Evolutionary conservation across 2,797 vertebrate genomes (phyloP).

Genomic region (Pipistrellus kuhlii): DNA sequence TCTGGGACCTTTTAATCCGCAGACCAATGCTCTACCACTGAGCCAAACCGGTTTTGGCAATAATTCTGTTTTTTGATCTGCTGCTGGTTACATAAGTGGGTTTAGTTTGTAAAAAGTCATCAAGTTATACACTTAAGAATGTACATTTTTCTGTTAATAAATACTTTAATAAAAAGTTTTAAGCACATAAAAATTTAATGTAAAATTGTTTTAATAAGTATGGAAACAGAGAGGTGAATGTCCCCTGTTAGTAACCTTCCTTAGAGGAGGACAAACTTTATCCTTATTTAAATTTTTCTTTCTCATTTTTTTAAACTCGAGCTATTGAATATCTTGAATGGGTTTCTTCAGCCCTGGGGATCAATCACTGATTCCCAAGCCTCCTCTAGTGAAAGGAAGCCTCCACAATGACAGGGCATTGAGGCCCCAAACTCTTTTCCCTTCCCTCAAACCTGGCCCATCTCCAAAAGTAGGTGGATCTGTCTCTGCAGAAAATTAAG

Average conservation of each 20-base stretch:
- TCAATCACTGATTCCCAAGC: neutral
- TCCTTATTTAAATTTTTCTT: neutral
- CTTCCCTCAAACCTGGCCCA: neutral
- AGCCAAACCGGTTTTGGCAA: neutral
- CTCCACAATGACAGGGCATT: neutral
- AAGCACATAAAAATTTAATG: neutral
- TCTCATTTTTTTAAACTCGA: neutral
- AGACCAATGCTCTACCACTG: no score
- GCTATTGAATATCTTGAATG: neutral
- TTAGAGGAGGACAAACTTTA: neutral
- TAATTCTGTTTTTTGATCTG: neutral
- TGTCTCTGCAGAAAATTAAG: constrained; percentile 9
- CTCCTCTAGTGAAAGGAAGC: neutral
- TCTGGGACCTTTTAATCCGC: no score
- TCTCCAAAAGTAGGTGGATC: neutral
- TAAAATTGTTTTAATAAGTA: neutral
- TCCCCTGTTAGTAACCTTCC: neutral
- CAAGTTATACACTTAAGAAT: neutral
- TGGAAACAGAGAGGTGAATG: neutral
- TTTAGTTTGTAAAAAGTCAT: neutral
- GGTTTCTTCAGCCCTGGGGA: neutral
- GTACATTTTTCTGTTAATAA: neutral
- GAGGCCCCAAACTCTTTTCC: neutral
- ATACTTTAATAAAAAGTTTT: neutral
- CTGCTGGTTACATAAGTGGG: neutral